These are phyloP conservation scores for Gandaritis pyraliata DNA, from an alignment of 2,888 invertebrate species.

Conservation along the genomic window DNA sequence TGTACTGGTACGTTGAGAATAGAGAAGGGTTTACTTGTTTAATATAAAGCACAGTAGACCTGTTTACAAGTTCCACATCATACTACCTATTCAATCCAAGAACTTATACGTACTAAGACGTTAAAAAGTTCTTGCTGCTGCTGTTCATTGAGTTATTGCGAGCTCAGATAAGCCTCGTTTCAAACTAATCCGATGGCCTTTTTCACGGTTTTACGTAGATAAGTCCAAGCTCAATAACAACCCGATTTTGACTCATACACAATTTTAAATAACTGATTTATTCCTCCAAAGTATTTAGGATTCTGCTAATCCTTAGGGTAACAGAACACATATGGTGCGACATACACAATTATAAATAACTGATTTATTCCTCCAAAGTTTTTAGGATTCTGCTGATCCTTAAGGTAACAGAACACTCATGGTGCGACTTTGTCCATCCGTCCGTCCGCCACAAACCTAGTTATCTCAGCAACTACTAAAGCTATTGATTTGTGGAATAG, in stretches of 20 bases:
- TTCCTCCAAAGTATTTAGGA: too few species aligned
- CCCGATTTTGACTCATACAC: not conserved
- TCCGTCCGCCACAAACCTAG: too few species aligned
- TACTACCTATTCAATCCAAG: slow-evolving; percentile 1
- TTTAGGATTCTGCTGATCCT: too few species aligned
- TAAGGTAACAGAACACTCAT: too few species aligned
- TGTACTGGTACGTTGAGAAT: not conserved
- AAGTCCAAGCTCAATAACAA: not conserved
- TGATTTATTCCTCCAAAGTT: too few species aligned
- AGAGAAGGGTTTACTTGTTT: not conserved
- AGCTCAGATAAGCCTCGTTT: slow-evolving; percentile 3
- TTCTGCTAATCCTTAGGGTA: too few species aligned
- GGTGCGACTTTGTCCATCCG: too few species aligned
- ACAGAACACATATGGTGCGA: too few species aligned
- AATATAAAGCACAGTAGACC: not conserved
- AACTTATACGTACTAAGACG: not conserved
- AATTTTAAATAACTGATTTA: not conserved
- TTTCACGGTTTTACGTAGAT: not conserved
- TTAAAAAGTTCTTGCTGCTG: too few species aligned
- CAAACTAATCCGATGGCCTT: not conserved
- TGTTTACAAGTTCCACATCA: slow-evolving; percentile 1
- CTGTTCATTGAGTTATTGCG: not conserved
- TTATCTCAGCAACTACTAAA: too few species aligned
- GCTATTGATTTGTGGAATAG: too few species aligned
- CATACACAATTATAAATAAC: too few species aligned